phyloP scores from a whole-genome alignment of 2,888 invertebrate genomes.

The Brassicogethes aeneus region DNA sequence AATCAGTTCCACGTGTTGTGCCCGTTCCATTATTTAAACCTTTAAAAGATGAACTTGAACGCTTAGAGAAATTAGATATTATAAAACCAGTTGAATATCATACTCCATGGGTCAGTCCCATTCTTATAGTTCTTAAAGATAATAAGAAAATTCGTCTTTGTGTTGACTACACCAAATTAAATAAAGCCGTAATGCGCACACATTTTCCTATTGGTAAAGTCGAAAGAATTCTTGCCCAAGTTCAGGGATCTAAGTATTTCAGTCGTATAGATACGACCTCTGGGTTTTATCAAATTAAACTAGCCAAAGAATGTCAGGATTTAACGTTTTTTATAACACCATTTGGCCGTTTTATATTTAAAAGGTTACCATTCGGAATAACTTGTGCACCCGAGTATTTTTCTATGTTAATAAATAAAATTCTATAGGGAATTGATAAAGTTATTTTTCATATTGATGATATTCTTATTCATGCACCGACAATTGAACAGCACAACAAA shows the following conservation, averaged over 20 bases:
- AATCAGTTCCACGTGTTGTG: conserved; percentile 4
- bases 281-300: conserved; percentile 12
- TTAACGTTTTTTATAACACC: conserved; percentile 15
- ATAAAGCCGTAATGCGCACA: conserved; percentile 15
- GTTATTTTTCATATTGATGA: conserved; percentile 14
- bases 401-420: conserved; percentile 8
- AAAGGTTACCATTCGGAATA: conserved; percentile 13
- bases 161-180: conserved; percentile 16
- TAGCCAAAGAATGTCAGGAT: conserved; percentile 9
- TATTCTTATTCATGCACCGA: conserved; percentile 12
- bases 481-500: conserved; percentile 17
- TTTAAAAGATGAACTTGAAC: conserved; percentile 12
- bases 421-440: conserved; percentile 10
- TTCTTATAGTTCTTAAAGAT: conserved; percentile 14
- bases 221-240: conserved; percentile 16
- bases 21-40: neutral
- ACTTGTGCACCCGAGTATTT: conserved; percentile 14
- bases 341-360: conserved; percentile 14
- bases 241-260: conserved; percentile 20
- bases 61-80: conserved; percentile 13
- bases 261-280: conserved; percentile 12
- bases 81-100: conserved; percentile 13
- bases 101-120: conserved; percentile 14
- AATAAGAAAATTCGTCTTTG: conserved; percentile 11
- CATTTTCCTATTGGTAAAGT: conserved; percentile 23